phyloP scores from a whole-genome alignment of 2,888 invertebrate genomes.

The Masnerella sp. region DNA sequence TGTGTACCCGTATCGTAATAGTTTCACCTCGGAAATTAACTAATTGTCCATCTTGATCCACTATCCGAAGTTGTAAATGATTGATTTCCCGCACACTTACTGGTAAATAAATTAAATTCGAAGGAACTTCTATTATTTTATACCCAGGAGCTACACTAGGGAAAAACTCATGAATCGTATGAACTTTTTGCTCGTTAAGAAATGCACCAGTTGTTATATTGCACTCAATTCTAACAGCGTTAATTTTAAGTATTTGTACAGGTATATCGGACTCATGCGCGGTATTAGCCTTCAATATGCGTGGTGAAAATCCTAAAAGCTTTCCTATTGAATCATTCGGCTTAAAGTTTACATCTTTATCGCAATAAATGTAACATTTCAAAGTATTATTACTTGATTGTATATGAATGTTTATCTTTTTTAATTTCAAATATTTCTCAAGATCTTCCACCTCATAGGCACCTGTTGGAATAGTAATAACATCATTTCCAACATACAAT shows the following conservation, averaged over 20 bases:
- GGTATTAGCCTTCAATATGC: constrained; percentile 33
- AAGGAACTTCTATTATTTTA: constrained; percentile 68
- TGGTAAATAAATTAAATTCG: constrained; percentile 61
- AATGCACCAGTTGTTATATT: constrained; percentile 30
- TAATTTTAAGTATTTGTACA: constrained; percentile 39
- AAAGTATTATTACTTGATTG: constrained; percentile 54
- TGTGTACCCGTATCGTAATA: constrained; percentile 59
- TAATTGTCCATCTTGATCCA: constrained; percentile 60
- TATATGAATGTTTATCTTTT: constrained; percentile 2
- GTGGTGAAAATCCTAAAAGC: constrained; percentile 49
- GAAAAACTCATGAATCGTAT: constrained; percentile 26
- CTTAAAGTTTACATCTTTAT: constrained; percentile 47
- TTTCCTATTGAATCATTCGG: constrained; percentile 43
- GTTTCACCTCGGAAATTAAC: constrained; percentile 61
- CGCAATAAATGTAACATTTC: constrained; percentile 42
- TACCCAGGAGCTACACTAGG: constrained; percentile 64
- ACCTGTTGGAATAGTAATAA: constrained; percentile 64
- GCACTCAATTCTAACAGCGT: constrained; percentile 41
- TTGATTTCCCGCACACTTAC: constrained; percentile 50
- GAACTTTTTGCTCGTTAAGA: constrained; percentile 15
- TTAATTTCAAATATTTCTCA: constrained; percentile 53
- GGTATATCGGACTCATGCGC: constrained; percentile 13
- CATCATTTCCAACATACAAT: constrained; percentile 61
- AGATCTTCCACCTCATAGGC: constrained; percentile 70
- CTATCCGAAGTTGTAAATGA: constrained; percentile 58